phyloP scores from a whole-genome alignment of 2,888 invertebrate genomes.

The Drosophila dives region DNA sequence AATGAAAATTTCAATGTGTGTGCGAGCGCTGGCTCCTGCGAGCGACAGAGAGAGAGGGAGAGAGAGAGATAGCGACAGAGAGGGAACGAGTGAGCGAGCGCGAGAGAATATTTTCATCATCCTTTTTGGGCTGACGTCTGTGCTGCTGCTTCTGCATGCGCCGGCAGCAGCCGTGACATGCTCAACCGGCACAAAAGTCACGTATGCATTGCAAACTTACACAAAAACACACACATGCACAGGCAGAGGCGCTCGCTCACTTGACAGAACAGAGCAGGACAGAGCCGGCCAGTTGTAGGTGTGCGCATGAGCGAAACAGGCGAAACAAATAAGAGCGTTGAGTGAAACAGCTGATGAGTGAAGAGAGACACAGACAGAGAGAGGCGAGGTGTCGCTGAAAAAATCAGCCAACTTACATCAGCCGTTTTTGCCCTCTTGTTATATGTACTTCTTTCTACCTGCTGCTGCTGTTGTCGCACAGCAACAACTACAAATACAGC shows the following conservation, averaged over 20 bases:
- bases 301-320: slow-evolving; percentile 71
- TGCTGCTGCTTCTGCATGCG: slow-evolving; percentile 37
- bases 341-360: slow-evolving; percentile 72
- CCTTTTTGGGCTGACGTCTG: slow-evolving; percentile 56
- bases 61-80: slow-evolving; percentile 14
- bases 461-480: slow-evolving; percentile 33
- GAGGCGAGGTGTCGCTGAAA: slow-evolving; percentile 48
- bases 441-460: slow-evolving; percentile 54
- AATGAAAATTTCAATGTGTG: slow-evolving; percentile 18
- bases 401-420: slow-evolving; percentile 71
- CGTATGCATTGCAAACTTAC: slow-evolving; percentile 63
- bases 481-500: slow-evolving; percentile 51
- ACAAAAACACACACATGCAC: slow-evolving; percentile 17
- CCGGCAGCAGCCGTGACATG: slow-evolving; percentile 56
- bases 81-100: slow-evolving; percentile 16
- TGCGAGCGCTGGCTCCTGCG: slow-evolving; percentile 9
- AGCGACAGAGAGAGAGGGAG: background rate
- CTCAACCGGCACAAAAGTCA: slow-evolving; percentile 76
- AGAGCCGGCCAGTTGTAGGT: slow-evolving; percentile 63
- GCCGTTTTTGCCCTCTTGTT: slow-evolving; percentile 53
- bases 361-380: slow-evolving; percentile 8
- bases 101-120: slow-evolving; percentile 64
- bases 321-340: slow-evolving; percentile 37
- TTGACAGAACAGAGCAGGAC: slow-evolving; percentile 39
- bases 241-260: slow-evolving; percentile 13